Conservation (phyloP, 92 coral and sea anemone genomes). For the Chrysogorgia sp. region DNA sequence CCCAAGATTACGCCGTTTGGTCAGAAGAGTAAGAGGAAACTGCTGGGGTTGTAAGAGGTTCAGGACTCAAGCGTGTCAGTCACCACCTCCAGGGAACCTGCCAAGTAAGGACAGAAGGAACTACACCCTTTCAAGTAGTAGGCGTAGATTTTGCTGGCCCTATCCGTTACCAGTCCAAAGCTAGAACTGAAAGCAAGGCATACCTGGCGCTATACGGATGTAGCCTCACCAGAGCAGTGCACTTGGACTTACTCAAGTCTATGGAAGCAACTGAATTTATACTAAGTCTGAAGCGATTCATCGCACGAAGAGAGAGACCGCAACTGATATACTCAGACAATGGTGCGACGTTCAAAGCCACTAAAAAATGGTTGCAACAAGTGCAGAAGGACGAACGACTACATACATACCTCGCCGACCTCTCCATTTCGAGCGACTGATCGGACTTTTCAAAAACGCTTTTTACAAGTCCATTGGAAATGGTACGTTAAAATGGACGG, state of each 20-base stretch:
- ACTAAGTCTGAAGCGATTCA: constrained; percentile 24
- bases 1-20: background rate
- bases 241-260: constrained; percentile 12
- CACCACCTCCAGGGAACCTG: constrained; percentile 44
- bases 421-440: too few relatives aligned
- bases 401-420: constrained; percentile 8
- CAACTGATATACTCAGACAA: constrained; percentile 40
- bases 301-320: constrained; percentile 32
- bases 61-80: constrained; percentile 5
- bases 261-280: constrained; percentile 11
- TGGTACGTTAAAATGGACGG: too few relatives aligned
- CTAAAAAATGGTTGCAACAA: constrained; percentile 31
- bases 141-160: constrained; percentile 60
- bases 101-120: constrained; percentile 39
- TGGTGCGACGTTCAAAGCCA: constrained; percentile 32
- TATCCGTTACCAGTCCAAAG: constrained; percentile 33
- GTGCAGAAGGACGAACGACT: constrained; percentile 9
- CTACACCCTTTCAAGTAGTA: constrained; percentile 40
- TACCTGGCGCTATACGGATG: constrained; percentile 38
- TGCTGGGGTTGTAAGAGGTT: constrained; percentile 45
- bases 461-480: too few relatives aligned
- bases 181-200: constrained; percentile 25
- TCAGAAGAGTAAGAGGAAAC: background rate
- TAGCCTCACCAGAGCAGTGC: constrained; percentile 38
- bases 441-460: too few relatives aligned